phyloP scores from a whole-genome alignment of 1,140 invertebrate species.

The Trachymyrmex septentrionalis region DNA sequence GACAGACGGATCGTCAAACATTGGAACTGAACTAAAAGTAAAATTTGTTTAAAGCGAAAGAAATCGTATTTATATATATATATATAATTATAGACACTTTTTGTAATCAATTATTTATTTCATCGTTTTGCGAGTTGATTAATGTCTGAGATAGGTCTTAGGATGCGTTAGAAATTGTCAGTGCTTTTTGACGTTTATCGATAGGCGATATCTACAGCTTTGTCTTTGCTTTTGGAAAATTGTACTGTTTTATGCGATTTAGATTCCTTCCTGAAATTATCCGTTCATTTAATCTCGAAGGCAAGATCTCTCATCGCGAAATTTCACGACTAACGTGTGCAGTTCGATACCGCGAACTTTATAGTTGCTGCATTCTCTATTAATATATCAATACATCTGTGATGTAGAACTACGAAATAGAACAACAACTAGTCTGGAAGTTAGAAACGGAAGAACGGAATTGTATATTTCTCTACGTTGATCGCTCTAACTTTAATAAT shows the following conservation, averaged over 20 bases:
- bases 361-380: constrained; percentile 31
- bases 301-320: constrained; percentile 15
- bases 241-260: background rate
- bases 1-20: background rate
- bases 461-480: background rate
- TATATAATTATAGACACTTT: background rate
- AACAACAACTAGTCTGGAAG: background rate
- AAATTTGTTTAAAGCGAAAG: background rate
- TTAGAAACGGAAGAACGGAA: constrained; percentile 22
- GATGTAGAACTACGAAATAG: constrained; percentile 33
- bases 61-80: no score
- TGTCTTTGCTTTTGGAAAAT: constrained; percentile 1
- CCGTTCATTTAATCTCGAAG: constrained; percentile 16
- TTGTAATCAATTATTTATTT: background rate
- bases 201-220: background rate
- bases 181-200: background rate
- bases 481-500: background rate
- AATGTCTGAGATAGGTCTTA: background rate
- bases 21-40: background rate
- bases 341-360: constrained; percentile 49
- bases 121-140: background rate
- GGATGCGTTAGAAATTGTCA: background rate
- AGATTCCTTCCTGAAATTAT: background rate
- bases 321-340: constrained; percentile 20
- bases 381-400: constrained; percentile 47